Percentiles rank a stretch among this genome's conserved stretches.
phyloP scores from a whole-genome alignment of 2,888 invertebrate genomes.

The Osmoderma eremita region DNA sequence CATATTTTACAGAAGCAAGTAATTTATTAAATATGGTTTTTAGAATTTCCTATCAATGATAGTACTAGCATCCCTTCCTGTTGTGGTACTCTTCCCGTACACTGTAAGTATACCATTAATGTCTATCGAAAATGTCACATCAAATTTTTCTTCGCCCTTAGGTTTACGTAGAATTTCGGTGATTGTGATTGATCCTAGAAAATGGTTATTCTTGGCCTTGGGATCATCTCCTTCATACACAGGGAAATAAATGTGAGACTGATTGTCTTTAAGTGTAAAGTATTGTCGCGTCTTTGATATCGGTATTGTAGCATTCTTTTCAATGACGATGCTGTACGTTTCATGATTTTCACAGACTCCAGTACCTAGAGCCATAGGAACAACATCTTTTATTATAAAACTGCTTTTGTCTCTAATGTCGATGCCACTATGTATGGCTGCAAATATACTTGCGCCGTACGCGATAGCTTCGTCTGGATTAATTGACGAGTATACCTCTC shows the following conservation, averaged over 20 bases:
- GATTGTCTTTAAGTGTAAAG: constrained; percentile 45
- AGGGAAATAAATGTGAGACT: constrained; percentile 22
- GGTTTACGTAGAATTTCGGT: neutral
- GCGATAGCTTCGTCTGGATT: constrained; percentile 54
- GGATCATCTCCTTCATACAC: constrained; percentile 19
- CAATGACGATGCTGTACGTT: neutral
- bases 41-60: neutral
- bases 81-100: neutral
- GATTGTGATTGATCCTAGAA: constrained; percentile 21
- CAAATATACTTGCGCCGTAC: constrained; percentile 51
- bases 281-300: neutral
- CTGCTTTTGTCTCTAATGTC: constrained; percentile 37
- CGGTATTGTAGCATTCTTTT: constrained; percentile 37
- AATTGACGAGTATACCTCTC: constrained; percentile 46
- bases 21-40: no score
- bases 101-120: constrained; percentile 15
- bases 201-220: neutral
- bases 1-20: no score
- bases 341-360: neutral
- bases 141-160: neutral
- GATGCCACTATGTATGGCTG: constrained; percentile 45
- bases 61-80: neutral
- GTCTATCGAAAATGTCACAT: no score
- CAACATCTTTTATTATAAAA: constrained; percentile 49
- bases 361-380: constrained; percentile 47